phyloP scores from a whole-genome alignment of 2,797 vertebrate species.

The Cirrhinus molitorella region DNA sequence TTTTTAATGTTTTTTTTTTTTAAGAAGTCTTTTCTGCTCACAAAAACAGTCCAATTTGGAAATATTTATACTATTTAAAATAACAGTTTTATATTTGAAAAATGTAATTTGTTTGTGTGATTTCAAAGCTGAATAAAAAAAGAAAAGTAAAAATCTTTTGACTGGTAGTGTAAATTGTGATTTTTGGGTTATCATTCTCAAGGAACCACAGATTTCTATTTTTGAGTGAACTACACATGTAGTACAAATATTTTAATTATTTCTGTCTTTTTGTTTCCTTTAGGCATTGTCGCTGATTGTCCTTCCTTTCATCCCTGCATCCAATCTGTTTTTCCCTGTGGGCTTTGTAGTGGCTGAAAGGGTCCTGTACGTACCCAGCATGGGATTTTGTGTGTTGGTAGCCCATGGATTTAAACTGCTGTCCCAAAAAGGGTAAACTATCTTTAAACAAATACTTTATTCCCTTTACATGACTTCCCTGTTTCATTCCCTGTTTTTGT shows the following conservation, averaged over 20 bases:
- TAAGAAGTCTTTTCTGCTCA: too few relatives aligned
- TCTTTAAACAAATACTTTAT: not conserved
- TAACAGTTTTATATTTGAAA: too few relatives aligned
- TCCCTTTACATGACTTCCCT: not conserved
- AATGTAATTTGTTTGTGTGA: too few relatives aligned
- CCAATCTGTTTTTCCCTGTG: slow-evolving; percentile 98
- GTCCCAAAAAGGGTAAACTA: slow-evolving; percentile 85
- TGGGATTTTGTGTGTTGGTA: slow-evolving; percentile 97
- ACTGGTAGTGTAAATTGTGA: too few relatives aligned
- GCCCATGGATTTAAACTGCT: slow-evolving; percentile 93
- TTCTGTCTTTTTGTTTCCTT: slow-evolving; percentile 37
- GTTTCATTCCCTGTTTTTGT: not conserved
- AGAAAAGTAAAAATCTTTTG: too few relatives aligned
- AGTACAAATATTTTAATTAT: not conserved
- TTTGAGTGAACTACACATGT: not conserved
- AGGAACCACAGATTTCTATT: not conserved
- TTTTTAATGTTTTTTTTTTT: too few relatives aligned
- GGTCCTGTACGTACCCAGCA: slow-evolving; percentile 96
- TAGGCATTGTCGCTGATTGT: slow-evolving; percentile 94
- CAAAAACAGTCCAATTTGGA: too few relatives aligned
- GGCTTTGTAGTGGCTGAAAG: slow-evolving; percentile 97
- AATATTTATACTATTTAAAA: too few relatives aligned
- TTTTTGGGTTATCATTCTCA: too few relatives aligned
- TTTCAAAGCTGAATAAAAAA: too few relatives aligned
- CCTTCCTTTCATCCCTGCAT: slow-evolving; percentile 95